Evolutionary conservation across 2,797 vertebrate species (phyloP), one percentile per base, ranked within the genome.

Genomic region (Aratinga solstitialis): DNA sequence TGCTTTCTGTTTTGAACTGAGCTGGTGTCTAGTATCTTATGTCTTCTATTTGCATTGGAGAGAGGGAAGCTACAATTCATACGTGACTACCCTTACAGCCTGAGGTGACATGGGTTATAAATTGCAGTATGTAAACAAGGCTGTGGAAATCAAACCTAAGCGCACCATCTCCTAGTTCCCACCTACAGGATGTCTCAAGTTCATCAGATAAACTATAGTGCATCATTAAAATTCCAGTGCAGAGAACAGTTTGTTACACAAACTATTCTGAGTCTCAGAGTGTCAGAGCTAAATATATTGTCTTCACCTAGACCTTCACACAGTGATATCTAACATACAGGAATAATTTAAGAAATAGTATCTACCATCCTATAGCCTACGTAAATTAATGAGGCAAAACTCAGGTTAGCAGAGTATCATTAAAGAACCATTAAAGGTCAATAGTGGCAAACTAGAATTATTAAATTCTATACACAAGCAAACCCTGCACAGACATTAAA

Each of bases 111-210:
- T 0, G 0, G 16, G 27, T 38, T 58, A 65, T 78, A 90, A 84
- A 82, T 82, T 36, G 84, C 42, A 62, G 50, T 13, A 54, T 10
- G 63, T 66, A 90, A 93, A 94, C 62, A 89, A 34, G 50, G 66
- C 51, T 73, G 43, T 45, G 67, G 56, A 88, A 87, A 86, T 65
- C 47, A 81, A 62, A 66, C 83, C 86, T 77, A 27, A 92, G 90
- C 5, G 34, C 68, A 79, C 13, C 20, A 73, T 27, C 81, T 82
- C 78, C 56, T 67, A 36, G 38, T 38, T 93, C 86, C 75, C 84
- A 94, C 72, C 72, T 92, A 89, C 71, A 92, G 84, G 48, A 89
- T 50, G 32, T 89, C 3, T 93, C 65, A 89, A 85, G 78, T 90
- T 87, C 75, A 93, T 89, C 90, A 85, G 90, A 93, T 84, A 93